Evolutionary conservation across 2,113 vertebrate genomes (phyloP), one percentile per base, ranked within the genome.

Genomic region (Archocentrus centrarchus): DNA sequence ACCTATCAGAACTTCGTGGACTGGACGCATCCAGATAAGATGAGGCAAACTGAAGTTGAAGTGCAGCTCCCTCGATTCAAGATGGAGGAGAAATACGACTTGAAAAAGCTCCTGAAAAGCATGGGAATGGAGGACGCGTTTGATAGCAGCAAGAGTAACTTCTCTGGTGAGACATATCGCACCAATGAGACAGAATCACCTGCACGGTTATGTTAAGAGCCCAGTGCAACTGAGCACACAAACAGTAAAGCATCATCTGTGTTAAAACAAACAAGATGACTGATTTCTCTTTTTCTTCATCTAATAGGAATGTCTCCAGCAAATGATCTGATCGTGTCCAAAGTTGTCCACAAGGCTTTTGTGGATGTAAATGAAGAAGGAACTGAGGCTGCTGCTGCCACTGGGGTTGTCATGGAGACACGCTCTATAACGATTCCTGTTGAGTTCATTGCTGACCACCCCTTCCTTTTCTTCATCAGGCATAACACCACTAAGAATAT

Each of bases 301-400:
- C 47, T 81, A 14, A 59, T 86, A 99, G 95, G 94, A 70, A 97
- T 98, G 96, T 96, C 97, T 39, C 80, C 24, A 0, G 88, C 27
- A 17, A 92, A 94, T 2, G 90, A 97, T 57, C 92, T 99, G 59
- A 86, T 91, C 7, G 81, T 98, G 83, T 98, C 97, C 22, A 81
- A 97, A 37, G 95, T 98, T 41, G 90, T 97, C 86, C 97, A 98
- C 97, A 97, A 97, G 86, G 93, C 97, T 57, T 97, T 97, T 30
- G 91, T 98, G 53, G 97, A 98, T 37, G 94, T 98, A 61, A 98
- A 96, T 11, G 97, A 99, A 85, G 95, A 97, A 86, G 97, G 98
- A 11, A 98, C 97, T 0, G 96, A 98, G 84, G 97, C 97, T 1
- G 93, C 96, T 1, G 97, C 61, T 39, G 35, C 32, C 18, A 63